These are phyloP conservation scores for Capitulum mitella DNA, from an alignment of 2,888 invertebrate species.

Conservation along the genomic window DNA sequence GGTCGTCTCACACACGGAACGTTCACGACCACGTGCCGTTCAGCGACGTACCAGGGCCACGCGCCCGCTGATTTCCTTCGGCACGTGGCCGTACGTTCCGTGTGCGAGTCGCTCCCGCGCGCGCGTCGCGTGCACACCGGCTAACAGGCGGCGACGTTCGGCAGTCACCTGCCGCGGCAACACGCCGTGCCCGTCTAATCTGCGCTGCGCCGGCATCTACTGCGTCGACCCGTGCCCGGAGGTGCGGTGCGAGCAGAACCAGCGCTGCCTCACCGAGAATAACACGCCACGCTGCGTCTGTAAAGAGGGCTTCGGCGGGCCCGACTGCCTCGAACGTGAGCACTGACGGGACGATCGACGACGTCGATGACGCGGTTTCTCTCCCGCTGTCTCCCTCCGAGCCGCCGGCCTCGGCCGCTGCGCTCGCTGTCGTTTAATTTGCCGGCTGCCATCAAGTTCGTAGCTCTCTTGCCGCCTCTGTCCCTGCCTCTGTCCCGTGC, in stretches of 20 bases:
- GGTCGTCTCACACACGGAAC: too few relatives aligned
- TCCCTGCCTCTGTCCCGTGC: too few relatives aligned
- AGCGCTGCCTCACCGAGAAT: conserved; percentile 68
- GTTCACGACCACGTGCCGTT: too few relatives aligned
- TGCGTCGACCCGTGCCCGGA: conserved; percentile 54
- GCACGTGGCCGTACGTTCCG: background rate
- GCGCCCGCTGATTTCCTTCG: background rate
- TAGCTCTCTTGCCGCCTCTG: too few relatives aligned
- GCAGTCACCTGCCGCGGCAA: conserved; percentile 60
- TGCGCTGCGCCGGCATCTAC: conserved; percentile 64
- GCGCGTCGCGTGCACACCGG: background rate
- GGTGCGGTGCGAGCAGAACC: conserved; percentile 74
- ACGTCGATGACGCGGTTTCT: background rate
- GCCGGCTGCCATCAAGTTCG: too few relatives aligned
- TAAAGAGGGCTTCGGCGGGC: conserved; percentile 38
- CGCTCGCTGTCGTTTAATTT: too few relatives aligned
- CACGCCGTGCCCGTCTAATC: conserved; percentile 61
- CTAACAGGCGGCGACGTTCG: conserved; percentile 44
- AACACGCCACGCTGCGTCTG: conserved; percentile 65
- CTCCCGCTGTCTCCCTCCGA: background rate
- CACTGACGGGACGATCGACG: background rate
- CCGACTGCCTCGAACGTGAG: conserved; percentile 19
- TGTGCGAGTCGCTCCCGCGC: background rate
- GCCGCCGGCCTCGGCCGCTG: too few relatives aligned
- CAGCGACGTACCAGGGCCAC: too few relatives aligned